phyloP scores from a whole-genome alignment of 53 echinoderm and acorn worm species.

The Crossaster papposus region DNA sequence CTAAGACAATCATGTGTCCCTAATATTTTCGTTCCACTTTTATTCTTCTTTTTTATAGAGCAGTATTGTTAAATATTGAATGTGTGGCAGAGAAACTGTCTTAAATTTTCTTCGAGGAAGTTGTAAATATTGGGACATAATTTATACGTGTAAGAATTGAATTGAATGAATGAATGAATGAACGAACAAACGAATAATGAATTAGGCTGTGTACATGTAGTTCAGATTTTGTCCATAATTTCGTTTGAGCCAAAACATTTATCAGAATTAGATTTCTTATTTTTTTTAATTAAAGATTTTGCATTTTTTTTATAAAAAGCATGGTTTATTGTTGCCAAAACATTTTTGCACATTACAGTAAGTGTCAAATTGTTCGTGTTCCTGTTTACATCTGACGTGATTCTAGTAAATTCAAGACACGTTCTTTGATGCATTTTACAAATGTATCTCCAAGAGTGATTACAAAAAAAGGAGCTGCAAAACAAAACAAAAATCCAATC shows the following conservation, averaged over 20 bases:
- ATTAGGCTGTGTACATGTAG: constrained; percentile 1
- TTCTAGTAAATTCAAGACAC: too few species aligned
- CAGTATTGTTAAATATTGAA: constrained; percentile 6
- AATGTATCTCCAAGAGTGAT: too few species aligned
- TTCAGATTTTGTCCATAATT: not conserved
- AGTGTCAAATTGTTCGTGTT: too few species aligned
- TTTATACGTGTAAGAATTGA: constrained; percentile 49
- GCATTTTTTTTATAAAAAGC: too few species aligned
- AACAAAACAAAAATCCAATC: too few species aligned
- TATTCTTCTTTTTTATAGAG: not conserved
- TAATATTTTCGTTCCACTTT: not conserved
- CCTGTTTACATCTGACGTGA: too few species aligned
- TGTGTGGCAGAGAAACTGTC: not conserved
- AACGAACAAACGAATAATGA: too few species aligned
- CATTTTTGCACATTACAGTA: too few species aligned
- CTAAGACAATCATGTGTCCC: not conserved
- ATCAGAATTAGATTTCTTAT: not conserved
- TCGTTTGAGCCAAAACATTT: not conserved
- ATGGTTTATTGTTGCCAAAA: too few species aligned
- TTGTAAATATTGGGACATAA: constrained; percentile 48
- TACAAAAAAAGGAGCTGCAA: too few species aligned
- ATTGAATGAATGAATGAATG: constrained; percentile 22
- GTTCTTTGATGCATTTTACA: too few species aligned
- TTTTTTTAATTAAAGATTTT: not conserved
- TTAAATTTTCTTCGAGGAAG: constrained; percentile 25